A percentile compares a stretch with the other conserved stretches of the same genome.
Conservation (phyloP, 2,113 vertebrate genomes). For the Passer montanus region DNA sequence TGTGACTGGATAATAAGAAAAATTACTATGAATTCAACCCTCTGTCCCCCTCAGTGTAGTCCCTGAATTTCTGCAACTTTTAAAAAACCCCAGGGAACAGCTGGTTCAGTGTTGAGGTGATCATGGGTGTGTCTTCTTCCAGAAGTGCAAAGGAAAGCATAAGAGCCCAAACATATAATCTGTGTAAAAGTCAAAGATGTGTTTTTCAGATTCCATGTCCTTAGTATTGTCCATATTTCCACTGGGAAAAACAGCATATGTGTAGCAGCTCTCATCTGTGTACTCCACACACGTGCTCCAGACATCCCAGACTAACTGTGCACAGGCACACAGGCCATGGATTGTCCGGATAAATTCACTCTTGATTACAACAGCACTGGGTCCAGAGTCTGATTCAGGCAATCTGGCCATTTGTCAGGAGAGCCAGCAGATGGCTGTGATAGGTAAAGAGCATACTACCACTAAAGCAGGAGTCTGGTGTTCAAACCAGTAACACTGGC, state of each 20-base stretch:
- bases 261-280: neutral
- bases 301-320: accelerated
- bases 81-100: neutral
- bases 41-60: neutral
- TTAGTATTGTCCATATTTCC: neutral
- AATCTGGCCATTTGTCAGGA: neutral
- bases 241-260: neutral
- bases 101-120: neutral
- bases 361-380: neutral
- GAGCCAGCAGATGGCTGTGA: neutral
- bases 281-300: neutral
- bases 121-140: neutral
- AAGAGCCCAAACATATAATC: neutral
- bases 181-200: accelerated
- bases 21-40: neutral
- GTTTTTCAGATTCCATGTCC: neutral
- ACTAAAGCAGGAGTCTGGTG: neutral
- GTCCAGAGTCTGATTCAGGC: neutral
- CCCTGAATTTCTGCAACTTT: neutral
- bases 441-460: neutral
- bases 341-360: neutral
- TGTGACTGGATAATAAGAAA: constrained; percentile 2
- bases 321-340: neutral
- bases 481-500: neutral
- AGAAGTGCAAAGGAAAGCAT: neutral